Conservation (phyloP, 1,140 invertebrate species). For the Papilio glaucus region DNA sequence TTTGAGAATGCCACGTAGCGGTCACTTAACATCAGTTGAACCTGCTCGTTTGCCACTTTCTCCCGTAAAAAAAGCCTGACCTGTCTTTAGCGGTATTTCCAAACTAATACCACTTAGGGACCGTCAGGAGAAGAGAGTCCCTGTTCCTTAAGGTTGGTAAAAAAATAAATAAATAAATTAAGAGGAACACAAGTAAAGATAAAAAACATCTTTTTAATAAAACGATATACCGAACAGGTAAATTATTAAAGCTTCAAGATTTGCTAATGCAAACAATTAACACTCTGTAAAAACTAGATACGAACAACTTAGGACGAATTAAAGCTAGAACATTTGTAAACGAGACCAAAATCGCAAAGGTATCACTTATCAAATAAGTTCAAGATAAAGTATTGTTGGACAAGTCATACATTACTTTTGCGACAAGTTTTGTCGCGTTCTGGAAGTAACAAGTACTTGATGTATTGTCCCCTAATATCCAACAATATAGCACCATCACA, state of each 20-base stretch:
- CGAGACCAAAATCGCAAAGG: not conserved
- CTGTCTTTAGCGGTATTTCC: too few species aligned
- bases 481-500: too few species aligned
- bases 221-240: conserved; percentile 58
- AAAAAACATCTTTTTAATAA: conserved; percentile 49
- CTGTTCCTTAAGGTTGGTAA: too few species aligned
- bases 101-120: too few species aligned
- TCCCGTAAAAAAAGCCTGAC: too few species aligned
- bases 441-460: too few species aligned
- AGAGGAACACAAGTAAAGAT: conserved; percentile 32
- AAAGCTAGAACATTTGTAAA: conserved; percentile 16
- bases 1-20: too few species aligned
- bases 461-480: too few species aligned
- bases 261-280: conserved; percentile 15
- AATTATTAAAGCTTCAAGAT: conserved; percentile 55
- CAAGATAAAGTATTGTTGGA: not conserved
- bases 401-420: not conserved
- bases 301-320: not conserved
- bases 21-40: too few species aligned
- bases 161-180: not conserved
- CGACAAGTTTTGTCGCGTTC: too few species aligned
- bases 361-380: not conserved
- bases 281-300: conserved; percentile 17
- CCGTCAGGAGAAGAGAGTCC: too few species aligned
- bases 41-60: too few species aligned